Evolutionary conservation across 2,888 invertebrate genomes (phyloP).

Genomic region (Alsophila aescularia): DNA sequence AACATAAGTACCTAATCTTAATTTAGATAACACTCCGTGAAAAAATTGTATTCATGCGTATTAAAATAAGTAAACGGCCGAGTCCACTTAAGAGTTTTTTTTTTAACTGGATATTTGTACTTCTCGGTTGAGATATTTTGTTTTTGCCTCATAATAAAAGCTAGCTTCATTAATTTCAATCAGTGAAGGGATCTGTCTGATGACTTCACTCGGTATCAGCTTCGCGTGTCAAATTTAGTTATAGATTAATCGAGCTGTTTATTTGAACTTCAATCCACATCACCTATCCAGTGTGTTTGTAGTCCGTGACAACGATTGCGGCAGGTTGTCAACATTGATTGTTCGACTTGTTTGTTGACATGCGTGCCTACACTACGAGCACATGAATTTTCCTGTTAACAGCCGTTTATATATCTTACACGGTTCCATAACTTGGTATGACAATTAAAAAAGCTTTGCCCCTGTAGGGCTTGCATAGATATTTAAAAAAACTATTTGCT

Average conservation of each 20-base stretch:
- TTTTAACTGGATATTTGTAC: conserved; percentile 7
- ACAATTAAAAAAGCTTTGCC: not conserved
- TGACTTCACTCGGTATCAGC: conserved; percentile 11
- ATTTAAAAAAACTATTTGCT: no score
- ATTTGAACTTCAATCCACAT: conserved; percentile 46
- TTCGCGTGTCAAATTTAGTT: conserved; percentile 32
- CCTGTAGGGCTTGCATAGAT: no score
- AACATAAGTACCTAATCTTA: no score
- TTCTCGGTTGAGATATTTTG: conserved; percentile 1
- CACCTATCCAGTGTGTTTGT: conserved; percentile 24
- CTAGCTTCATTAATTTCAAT: conserved; percentile 29
- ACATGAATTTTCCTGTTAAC: conserved; percentile 9
- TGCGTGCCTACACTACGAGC: conserved; percentile 15
- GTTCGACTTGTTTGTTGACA: conserved; percentile 33
- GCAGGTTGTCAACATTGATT: conserved; percentile 31
- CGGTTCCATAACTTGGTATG: not conserved
- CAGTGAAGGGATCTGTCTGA: conserved; percentile 17
- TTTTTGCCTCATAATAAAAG: conserved; percentile 10
- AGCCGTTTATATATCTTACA: not conserved
- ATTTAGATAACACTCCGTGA: no score
- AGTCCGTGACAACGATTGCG: conserved; percentile 27
- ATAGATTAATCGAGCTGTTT: conserved; percentile 36
- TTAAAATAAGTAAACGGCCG: no score
- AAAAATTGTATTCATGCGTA: not conserved
- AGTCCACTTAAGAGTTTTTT: not conserved